These are phyloP conservation scores for Rana temporaria DNA, from an alignment of 2,113 vertebrate species.

Conservation along the genomic window DNA sequence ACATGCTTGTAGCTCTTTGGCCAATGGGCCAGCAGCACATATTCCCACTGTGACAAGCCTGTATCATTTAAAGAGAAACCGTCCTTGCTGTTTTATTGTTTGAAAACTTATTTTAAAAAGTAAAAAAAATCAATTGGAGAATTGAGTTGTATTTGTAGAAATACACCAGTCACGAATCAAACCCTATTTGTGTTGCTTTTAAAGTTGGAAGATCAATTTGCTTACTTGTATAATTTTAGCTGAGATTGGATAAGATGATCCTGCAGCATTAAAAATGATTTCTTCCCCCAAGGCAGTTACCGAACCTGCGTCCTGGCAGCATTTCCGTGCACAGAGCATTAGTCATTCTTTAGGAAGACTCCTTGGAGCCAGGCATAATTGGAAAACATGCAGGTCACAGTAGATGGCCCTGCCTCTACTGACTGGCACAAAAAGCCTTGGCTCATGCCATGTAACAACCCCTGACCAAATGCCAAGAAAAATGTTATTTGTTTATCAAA, in stretches of 20 bases:
- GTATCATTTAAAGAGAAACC: too few species aligned
- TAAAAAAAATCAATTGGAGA: too few species aligned
- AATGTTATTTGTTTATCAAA: conserved; percentile 27
- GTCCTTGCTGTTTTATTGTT: too few species aligned
- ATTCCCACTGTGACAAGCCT: too few species aligned
- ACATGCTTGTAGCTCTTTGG: too few species aligned
- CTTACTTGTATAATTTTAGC: too few species aligned
- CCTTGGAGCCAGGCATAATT: conserved; percentile 50
- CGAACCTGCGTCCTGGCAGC: conserved; percentile 17
- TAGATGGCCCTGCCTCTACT: conserved; percentile 35
- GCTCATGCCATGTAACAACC: conserved; percentile 21
- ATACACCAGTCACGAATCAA: too few species aligned
- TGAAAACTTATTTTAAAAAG: too few species aligned
- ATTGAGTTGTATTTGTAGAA: too few species aligned
- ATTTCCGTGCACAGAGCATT: conserved; percentile 9
- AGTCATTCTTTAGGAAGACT: conserved; percentile 51
- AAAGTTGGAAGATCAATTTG: too few species aligned
- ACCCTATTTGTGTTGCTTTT: too few species aligned
- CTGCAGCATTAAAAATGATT: neutral
- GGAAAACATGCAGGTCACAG: conserved; percentile 46
- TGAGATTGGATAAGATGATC: neutral
- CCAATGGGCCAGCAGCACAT: too few species aligned
- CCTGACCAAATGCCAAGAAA: neutral
- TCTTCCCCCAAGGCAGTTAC: conserved; percentile 4
- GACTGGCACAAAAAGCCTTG: conserved; percentile 45